These are phyloP conservation scores for Aleiodes alternator DNA, from an alignment of 2,888 invertebrate genomes.

Conservation along the genomic window DNA sequence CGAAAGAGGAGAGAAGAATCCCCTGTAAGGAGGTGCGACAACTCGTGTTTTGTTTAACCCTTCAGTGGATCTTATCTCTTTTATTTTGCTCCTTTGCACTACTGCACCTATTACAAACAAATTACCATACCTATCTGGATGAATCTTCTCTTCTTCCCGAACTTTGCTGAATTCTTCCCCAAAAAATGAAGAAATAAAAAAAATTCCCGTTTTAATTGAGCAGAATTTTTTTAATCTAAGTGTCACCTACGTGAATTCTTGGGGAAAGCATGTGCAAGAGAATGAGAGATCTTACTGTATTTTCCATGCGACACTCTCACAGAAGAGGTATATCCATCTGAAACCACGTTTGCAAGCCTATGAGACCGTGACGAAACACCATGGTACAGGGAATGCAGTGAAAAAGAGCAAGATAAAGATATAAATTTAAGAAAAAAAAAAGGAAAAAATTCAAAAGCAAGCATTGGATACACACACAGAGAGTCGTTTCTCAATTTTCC, in stretches of 20 bases:
- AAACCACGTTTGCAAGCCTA: background rate
- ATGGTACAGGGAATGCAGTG: slow-evolving; percentile 6
- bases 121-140: no score
- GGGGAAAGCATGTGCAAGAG: no score
- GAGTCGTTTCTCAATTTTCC: no score
- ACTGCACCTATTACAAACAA: slow-evolving; percentile 3
- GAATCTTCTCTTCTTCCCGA: background rate
- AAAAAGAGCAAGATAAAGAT: no score
- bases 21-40: slow-evolving; percentile 59
- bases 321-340: background rate
- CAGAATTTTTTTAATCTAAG: no score
- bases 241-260: no score
- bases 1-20: background rate
- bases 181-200: no score
- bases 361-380: slow-evolving; percentile 10
- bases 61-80: slow-evolving; percentile 64
- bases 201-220: no score
- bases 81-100: slow-evolving; percentile 42
- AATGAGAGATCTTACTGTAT: slow-evolving; percentile 7
- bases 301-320: slow-evolving; percentile 25
- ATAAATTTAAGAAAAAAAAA: no score
- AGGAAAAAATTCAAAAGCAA: no score
- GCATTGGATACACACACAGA: no score
- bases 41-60: slow-evolving; percentile 66
- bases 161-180: no score